Evolutionary conservation across 1,140 invertebrate species (phyloP), one percentile per base, ranked within the genome.

Genomic region (Megalopta genalis): DNA sequence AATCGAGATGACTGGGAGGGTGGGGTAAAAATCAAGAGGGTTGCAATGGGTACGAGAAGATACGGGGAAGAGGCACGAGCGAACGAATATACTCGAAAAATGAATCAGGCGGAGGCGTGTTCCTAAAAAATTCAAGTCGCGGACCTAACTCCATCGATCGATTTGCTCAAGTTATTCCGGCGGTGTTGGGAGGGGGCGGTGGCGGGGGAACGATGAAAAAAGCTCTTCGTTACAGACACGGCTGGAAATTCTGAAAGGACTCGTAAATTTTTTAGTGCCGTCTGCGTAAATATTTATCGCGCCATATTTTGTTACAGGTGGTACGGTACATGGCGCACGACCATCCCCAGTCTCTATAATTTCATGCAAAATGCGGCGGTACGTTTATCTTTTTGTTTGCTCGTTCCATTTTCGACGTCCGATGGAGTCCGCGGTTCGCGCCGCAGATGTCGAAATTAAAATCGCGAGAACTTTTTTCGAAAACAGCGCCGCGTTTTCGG

Each of bases 261-360:
- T 32, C 46, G 76, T 54, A 54, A 54, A 72, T 78, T 78, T 78
- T 64, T 79, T 57, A 74, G 52, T 37, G 14, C 7, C 25, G 1
- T 3, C 37, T 27, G 25, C 60, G 62, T 72, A 78, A 72, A 78
- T 78, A 78, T 78, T 71, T 78, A 72, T 71, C 69, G 21, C 49
- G 69, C 37, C 23, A 32, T 78, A 52, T 78, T 70, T 64, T 42
- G 59, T 77, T 77, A 23, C 70, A 77, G 23, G 59, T 32, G 46
- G 52, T 14, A n/a, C 59, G 39, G 54, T 23, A n/a, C 66, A 70
- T 42, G 42, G 42, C 42, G 42, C 42, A 9, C 66, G 27, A 49
- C 69, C 66, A 32, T 16, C 25, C 52, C 25, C 63, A 1, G 10
- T 10, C 63, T 54, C 68, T 42, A 57, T 77, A 77, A 77, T 77